Evolutionary conservation across 2,113 vertebrate species (phyloP), one percentile per base, ranked within the genome.

Genomic region (Strigops habroptila): DNA sequence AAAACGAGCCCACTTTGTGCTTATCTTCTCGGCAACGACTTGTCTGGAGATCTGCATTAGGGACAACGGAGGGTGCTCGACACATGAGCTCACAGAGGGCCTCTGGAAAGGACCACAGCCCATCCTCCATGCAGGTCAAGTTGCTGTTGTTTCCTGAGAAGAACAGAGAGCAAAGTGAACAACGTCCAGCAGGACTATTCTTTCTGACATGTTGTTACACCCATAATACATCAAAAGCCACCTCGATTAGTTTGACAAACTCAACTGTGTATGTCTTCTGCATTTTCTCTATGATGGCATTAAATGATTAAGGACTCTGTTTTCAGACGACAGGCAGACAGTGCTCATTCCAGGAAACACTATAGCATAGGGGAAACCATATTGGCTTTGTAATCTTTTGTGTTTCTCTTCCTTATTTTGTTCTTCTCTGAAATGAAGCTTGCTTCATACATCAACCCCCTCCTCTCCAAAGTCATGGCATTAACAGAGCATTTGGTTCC

Each of bases 61-160:
- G 98, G 18, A 99, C 97, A 0, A 97, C 44, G 31, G 99, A 98
- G 10, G 99, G 99, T 17, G 99, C 98, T 1, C 98, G 98, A 91
- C 99, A 99, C 97, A 99, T 98, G 53, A 99, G 98, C 97, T 99
- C 99, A 70, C 99, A 99, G 37, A 99, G 97, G 37, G 99, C 99
- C 81, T 99, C 99, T 0, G 99, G 99, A 87, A 99, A 99, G n/a
- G 99, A 99, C 99, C 99, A 99, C 69, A 99, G 97, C 7, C 99
- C 99, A 0, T 99, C 99, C 74, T 99, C 99, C 95, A 99, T 97
- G 83, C 99, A 99, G 46, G 98, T 99, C 75, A 99, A 97, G 46
- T 98, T 97, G 97, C 98, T 99, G 96, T 99, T 99, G 90, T 98
- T 99, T 79, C 99, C 99, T 99, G 95, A 37, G 86, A 69, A 78